Percentiles rank a stretch among this genome's conserved stretches.
These are phyloP conservation scores for Callopanchax toddi DNA, from an alignment of 2,113 vertebrate genomes.

Conservation along the genomic window DNA sequence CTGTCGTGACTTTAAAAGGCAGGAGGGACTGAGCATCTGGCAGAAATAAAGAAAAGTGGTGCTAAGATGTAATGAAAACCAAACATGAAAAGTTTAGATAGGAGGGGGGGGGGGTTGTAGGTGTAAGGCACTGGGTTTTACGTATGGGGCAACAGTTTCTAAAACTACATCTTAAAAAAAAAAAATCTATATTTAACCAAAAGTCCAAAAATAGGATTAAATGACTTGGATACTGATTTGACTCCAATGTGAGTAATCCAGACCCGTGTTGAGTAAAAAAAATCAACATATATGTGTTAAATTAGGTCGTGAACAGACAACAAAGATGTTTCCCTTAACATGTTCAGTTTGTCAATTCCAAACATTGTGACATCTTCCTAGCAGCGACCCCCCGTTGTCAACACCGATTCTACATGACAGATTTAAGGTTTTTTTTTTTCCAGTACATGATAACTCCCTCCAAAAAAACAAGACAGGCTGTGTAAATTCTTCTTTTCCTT, in stretches of 20 bases:
- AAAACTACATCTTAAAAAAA: no score
- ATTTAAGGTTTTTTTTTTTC: conserved; percentile 25
- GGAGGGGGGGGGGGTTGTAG: neutral
- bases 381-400: conserved; percentile 4
- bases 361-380: conserved; percentile 3
- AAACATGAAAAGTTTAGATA: conserved; percentile 33
- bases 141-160: neutral
- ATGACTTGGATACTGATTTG: conserved; percentile 17
- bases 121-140: no score
- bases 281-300: conserved; percentile 20
- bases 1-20: conserved; percentile 1
- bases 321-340: neutral
- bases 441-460: neutral
- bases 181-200: neutral
- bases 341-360: conserved; percentile 23
- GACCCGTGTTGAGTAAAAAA: no score
- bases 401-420: neutral
- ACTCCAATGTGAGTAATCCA: conserved; percentile 42
- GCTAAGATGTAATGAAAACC: conserved; percentile 67
- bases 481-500: conserved; percentile 1
- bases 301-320: conserved; percentile 12
- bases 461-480: neutral
- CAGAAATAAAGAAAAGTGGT: conserved; percentile 43
- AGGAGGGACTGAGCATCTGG: conserved; percentile 56
- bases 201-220: neutral